Conservation (phyloP, 2,888 invertebrate genomes). For the Drosophila pegasa region DNA sequence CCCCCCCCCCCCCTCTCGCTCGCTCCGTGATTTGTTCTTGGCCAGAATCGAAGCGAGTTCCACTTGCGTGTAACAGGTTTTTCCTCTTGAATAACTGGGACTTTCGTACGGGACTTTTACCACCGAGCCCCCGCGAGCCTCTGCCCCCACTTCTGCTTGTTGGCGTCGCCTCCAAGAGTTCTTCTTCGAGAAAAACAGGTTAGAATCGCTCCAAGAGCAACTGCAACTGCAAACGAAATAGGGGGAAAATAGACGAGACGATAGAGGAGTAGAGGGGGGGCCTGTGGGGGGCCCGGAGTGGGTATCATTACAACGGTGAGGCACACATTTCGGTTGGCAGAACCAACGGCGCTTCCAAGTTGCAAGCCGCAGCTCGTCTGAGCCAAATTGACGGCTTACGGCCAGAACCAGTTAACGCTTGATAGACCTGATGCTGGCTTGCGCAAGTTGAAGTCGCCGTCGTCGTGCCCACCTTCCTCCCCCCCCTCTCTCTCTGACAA, state of each 20-base stretch:
- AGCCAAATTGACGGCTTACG: constrained; percentile 60
- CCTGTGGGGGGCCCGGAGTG: not conserved
- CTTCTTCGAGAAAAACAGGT: constrained; percentile 54
- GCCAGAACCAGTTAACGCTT: constrained; percentile 75
- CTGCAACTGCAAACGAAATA: constrained; percentile 51
- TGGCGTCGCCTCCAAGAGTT: constrained; percentile 16
- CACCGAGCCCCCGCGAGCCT: no score
- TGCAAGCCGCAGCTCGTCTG: constrained; percentile 41
- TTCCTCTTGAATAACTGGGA: constrained; percentile 84
- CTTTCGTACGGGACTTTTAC: constrained; percentile 85
- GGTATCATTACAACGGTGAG: constrained; percentile 72
- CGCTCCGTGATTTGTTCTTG: constrained; percentile 57
- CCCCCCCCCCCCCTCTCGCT: constrained; percentile 12
- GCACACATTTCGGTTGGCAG: constrained; percentile 77
- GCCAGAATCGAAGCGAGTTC: constrained; percentile 62
- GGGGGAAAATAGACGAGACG: not conserved
- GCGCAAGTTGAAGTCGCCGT: constrained; percentile 53
- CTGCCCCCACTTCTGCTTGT: no score
- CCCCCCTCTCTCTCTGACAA: constrained; percentile 32
- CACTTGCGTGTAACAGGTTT: constrained; percentile 83
- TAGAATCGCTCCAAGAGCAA: constrained; percentile 66
- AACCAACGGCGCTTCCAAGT: constrained; percentile 75
- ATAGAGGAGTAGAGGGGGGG: not conserved
- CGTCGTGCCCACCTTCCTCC: not conserved
- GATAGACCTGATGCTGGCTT: constrained; percentile 59